Conservation (phyloP, 2,113 vertebrate genomes). For the Lichenostomus cassidix region DNA sequence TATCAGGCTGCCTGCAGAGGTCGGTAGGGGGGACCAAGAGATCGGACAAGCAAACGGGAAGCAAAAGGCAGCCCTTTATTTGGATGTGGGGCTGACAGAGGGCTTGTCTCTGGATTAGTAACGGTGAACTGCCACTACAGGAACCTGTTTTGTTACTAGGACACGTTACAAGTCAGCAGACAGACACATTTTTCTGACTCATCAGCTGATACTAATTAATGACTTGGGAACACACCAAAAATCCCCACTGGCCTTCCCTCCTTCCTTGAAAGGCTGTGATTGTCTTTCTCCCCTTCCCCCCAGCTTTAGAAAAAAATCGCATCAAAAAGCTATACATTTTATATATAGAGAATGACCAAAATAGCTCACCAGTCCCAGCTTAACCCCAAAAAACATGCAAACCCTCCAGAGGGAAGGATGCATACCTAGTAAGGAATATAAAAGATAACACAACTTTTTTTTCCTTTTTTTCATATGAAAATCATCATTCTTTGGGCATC, state of each 20-base stretch:
- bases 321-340: neutral
- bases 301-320: neutral
- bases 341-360: neutral
- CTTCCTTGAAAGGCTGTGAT: slow-evolving; percentile 4
- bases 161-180: slow-evolving; percentile 32
- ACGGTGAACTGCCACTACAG: neutral
- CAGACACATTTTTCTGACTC: slow-evolving; percentile 34
- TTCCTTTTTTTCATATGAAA: neutral
- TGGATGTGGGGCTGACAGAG: neutral
- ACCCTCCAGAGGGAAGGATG: neutral
- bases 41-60: rapidly evolving
- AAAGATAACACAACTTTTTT: neutral
- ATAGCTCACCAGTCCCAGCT: neutral
- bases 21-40: neutral
- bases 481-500: neutral
- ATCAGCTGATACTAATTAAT: slow-evolving; percentile 47
- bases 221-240: slow-evolving; percentile 20
- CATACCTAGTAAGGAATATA: neutral
- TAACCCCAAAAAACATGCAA: neutral
- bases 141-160: slow-evolving; percentile 18
- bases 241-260: neutral
- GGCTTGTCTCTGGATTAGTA: neutral
- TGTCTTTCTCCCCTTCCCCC: neutral
- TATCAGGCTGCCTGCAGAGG: neutral
- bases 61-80: neutral